These are phyloP conservation scores for Halictus rubicundus DNA, from an alignment of 1,140 invertebrate species.

Conservation along the genomic window DNA sequence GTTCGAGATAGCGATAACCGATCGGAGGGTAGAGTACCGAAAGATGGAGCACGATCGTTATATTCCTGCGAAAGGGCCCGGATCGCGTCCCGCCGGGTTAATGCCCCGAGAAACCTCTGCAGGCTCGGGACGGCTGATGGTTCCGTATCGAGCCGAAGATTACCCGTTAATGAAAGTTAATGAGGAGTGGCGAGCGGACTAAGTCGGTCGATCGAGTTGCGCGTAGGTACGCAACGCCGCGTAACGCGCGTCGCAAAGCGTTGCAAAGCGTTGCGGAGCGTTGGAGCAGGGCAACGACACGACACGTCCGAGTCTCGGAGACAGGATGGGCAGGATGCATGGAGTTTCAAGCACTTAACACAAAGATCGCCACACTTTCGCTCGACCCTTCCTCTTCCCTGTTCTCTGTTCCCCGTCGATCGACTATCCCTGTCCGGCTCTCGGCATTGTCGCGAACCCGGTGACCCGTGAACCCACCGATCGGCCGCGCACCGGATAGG, in stretches of 20 bases:
- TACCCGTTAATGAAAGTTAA: conserved; percentile 38
- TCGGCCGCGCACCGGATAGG: conserved; percentile 13
- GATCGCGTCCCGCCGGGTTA: neutral
- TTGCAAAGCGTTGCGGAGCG: neutral
- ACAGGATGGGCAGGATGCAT: conserved; percentile 69
- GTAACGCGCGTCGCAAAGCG: too few species aligned
- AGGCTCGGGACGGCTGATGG: neutral
- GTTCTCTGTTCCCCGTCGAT: conserved; percentile 23
- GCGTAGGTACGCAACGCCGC: neutral
- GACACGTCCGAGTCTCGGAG: conserved; percentile 14
- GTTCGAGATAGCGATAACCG: too few species aligned
- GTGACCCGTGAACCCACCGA: conserved; percentile 61
- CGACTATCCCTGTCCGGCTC: conserved; percentile 45
- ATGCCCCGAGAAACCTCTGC: conserved; percentile 1
- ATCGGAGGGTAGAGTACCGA: too few species aligned
- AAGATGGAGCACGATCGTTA: neutral
- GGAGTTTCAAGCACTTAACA: conserved; percentile 66
- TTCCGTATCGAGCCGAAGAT: conserved; percentile 34
- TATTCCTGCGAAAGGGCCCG: neutral
- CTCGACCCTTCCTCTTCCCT: neutral
- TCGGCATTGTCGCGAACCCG: conserved; percentile 57
- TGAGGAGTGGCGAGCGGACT: conserved; percentile 18
- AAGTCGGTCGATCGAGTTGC: conserved; percentile 37
- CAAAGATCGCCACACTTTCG: conserved; percentile 50
- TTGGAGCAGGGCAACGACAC: conserved; percentile 26